Conservation (phyloP, 35 echinoderm and acorn worm genomes). For the Acanthaster planci region DNA sequence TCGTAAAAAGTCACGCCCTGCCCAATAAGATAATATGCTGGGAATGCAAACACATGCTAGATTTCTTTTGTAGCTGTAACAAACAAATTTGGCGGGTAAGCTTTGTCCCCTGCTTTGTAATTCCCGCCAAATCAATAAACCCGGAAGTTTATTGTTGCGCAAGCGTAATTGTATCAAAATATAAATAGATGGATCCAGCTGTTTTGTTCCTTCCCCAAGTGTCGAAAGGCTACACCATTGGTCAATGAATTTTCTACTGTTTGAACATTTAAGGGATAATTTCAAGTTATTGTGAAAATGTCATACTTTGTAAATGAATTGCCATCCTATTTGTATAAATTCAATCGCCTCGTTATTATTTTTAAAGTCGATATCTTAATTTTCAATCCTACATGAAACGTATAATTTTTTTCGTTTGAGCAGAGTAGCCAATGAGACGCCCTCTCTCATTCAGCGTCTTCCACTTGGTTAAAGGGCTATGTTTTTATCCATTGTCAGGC, state of each 20-base stretch:
- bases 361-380: too few species aligned
- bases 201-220: neutral
- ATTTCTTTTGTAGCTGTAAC: too few species aligned
- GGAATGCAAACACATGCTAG: too few species aligned
- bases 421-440: neutral
- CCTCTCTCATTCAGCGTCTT: neutral
- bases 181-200: conserved; percentile 22
- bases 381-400: too few species aligned
- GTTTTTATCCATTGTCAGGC: conserved; percentile 21
- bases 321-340: too few species aligned
- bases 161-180: conserved; percentile 23
- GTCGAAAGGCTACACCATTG: neutral
- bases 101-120: neutral
- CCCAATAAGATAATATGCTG: too few species aligned
- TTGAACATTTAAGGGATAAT: neutral
- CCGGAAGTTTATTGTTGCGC: conserved; percentile 30
- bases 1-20: too few species aligned
- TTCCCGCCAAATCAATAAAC: conserved; percentile 31
- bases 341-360: too few species aligned
- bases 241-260: neutral
- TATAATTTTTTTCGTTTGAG: neutral
- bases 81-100: too few species aligned
- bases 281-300: neutral
- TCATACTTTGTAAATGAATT: too few species aligned
- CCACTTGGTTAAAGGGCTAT: neutral